These are phyloP conservation scores for Hydractinia echinata DNA, from an alignment of 30 jellyfish, hydroid and myxozoan species.

Conservation along the genomic window DNA sequence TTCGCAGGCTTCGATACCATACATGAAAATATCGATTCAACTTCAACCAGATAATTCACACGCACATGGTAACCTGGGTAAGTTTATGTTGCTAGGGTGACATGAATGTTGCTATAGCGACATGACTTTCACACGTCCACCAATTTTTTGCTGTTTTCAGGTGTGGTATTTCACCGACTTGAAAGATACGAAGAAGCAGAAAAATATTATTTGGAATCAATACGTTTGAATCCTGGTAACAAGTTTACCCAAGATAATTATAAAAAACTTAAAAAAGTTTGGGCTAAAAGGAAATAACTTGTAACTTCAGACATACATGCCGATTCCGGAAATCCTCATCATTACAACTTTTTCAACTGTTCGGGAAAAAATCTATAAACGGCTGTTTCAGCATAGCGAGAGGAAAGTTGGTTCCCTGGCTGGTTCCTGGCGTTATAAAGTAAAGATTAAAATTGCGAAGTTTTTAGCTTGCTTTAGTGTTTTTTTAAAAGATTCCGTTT, in stretches of 20 bases:
- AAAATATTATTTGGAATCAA: conserved; percentile 38
- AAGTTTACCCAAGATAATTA: conserved; percentile 36
- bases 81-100: neutral
- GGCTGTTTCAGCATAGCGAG: too few relatives aligned
- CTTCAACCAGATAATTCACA: conserved; percentile 59
- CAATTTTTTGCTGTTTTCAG: conserved; percentile 26
- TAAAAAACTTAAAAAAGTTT: conserved; percentile 32
- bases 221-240: conserved; percentile 57
- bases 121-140: too few relatives aligned
- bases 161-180: conserved; percentile 76
- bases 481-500: too few relatives aligned
- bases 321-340: too few relatives aligned
- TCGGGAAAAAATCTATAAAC: too few relatives aligned
- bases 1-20: conserved; percentile 54
- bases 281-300: conserved; percentile 8
- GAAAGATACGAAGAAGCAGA: conserved; percentile 49
- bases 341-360: too few relatives aligned
- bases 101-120: too few relatives aligned
- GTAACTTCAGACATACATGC: neutral
- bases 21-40: conserved; percentile 47
- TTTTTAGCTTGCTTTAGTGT: too few relatives aligned
- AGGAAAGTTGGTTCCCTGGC: too few relatives aligned
- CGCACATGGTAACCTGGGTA: conserved; percentile 75
- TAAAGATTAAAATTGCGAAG: too few relatives aligned
- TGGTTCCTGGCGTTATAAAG: too few relatives aligned